A percentile compares a stretch with the other conserved stretches of the same genome.
Evolutionary conservation across 2,113 vertebrate species (phyloP).

Genomic region (Corvus cornix): DNA sequence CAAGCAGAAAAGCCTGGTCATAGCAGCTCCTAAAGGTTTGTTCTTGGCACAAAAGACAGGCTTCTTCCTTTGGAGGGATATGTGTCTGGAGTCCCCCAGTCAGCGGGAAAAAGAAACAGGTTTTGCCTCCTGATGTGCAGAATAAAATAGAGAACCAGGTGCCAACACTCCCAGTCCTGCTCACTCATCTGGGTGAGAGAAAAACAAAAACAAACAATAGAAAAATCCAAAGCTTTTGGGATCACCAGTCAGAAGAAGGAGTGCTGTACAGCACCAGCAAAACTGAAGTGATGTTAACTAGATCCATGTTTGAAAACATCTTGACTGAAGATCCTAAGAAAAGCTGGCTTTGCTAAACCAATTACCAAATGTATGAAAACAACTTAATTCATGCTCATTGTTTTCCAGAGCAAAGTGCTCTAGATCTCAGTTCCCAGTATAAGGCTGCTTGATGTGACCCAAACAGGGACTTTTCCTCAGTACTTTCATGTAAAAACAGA

Average conservation of each 20-base stretch:
- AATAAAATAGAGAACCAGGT: not conserved
- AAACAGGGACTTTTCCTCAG: not conserved
- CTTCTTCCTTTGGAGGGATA: not conserved
- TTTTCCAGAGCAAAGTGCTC: not conserved
- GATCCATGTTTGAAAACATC: not conserved
- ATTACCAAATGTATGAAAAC: not conserved
- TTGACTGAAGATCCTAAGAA: not conserved
- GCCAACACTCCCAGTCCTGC: not conserved
- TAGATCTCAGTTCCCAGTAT: not conserved
- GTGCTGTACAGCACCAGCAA: not conserved
- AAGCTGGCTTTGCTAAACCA: not conserved
- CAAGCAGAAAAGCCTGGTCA: not conserved
- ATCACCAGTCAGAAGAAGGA: not conserved
- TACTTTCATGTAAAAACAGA: not conserved
- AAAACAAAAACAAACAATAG: not conserved
- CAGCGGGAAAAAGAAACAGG: not conserved
- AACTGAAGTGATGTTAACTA: not conserved
- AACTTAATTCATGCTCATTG: not conserved
- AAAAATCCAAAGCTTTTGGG: not conserved
- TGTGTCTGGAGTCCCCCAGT: fast-evolving
- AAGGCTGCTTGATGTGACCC: not conserved
- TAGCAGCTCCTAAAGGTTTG: not conserved
- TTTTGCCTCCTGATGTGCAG: not conserved
- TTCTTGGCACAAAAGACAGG: not conserved
- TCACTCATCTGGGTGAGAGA: not conserved